Percentiles rank a stretch among this genome's conserved stretches.
These are phyloP conservation scores for Coboldia fuscipes DNA, from an alignment of 1,140 invertebrate genomes.

Conservation along the genomic window DNA sequence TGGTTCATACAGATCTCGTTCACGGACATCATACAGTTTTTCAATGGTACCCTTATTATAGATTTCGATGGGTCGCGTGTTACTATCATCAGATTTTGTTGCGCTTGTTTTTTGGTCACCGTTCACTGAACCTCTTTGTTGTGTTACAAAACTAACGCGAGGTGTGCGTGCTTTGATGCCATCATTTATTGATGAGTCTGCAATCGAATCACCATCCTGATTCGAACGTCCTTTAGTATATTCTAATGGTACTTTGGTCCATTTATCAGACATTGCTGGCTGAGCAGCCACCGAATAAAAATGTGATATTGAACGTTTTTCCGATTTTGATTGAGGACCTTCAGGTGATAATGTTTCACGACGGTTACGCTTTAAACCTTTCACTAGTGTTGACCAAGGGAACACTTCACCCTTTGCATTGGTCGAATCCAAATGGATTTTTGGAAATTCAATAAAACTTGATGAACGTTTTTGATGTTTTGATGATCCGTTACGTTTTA, in stretches of 20 bases:
- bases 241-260: neutral
- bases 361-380: no score
- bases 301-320: no score
- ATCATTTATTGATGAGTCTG: conserved; percentile 7
- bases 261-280: conserved; percentile 3
- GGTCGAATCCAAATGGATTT: no score
- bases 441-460: no score
- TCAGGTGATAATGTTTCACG: no score
- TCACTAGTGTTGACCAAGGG: no score
- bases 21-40: neutral
- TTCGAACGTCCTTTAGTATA: neutral
- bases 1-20: conserved; percentile 1
- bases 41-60: neutral
- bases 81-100: conserved; percentile 4
- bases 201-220: conserved; percentile 5
- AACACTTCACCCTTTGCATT: no score
- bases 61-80: conserved; percentile 1
- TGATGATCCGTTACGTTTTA: no score
- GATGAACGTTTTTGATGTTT: no score
- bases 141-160: conserved; percentile 9
- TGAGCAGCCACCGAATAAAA: conserved; percentile 5
- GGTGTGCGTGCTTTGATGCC: conserved; percentile 6
- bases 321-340: no score
- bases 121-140: conserved; percentile 3
- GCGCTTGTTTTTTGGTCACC: conserved; percentile 3